Conservation (phyloP, 2,797 vertebrate genomes). For the Spinibarbus caldwelli region DNA sequence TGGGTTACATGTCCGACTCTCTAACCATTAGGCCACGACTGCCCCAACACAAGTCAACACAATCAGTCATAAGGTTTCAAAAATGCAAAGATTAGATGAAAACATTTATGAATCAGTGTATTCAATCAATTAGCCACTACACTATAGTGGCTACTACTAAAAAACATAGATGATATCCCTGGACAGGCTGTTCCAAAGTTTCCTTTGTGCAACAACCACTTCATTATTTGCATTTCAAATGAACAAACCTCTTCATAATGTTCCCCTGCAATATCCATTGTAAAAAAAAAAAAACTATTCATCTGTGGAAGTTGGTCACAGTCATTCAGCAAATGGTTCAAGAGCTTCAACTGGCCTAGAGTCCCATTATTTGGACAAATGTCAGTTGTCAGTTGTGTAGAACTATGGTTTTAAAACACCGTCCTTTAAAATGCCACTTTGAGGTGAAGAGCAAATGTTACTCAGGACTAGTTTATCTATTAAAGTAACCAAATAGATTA, state of each 20-base stretch:
- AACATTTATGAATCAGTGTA: not conserved
- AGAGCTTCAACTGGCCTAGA: not conserved
- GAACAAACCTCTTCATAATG: slow-evolving; percentile 8
- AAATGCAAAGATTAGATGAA: not conserved
- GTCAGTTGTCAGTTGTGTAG: not conserved
- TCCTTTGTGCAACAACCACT: slow-evolving; percentile 5
- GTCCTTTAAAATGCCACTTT: not conserved
- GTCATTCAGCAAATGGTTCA: not conserved
- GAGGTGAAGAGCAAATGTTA: not conserved
- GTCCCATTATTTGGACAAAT: not conserved
- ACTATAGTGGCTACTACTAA: not conserved
- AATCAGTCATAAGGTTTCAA: not conserved
- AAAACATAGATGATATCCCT: not conserved
- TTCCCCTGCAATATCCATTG: not conserved
- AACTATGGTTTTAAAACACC: not conserved
- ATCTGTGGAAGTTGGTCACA: not conserved
- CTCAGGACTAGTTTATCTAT: not conserved
- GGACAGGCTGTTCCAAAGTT: not conserved
- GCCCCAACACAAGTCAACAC: not conserved
- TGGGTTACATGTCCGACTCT: no score
- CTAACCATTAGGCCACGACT: no score
- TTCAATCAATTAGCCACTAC: not conserved
- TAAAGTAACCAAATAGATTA: not conserved
- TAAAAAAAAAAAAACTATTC: not conserved
- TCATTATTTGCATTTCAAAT: not conserved